A percentile compares a stretch with the other conserved stretches of the same genome.
Evolutionary conservation across 2,888 invertebrate species (phyloP).

Genomic region (Acrobasis suavella): DNA sequence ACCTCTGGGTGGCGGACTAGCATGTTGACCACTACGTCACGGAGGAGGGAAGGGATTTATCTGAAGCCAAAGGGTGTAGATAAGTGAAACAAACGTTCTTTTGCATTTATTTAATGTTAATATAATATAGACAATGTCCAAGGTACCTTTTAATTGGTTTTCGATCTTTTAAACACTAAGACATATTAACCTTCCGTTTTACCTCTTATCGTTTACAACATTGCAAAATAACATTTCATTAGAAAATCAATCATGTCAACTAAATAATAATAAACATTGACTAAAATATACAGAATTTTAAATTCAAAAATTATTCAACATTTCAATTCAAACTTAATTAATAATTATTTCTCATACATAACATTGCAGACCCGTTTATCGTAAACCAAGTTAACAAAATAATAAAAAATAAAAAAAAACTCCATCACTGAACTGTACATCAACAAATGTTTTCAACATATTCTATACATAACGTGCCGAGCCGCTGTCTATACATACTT

Average conservation of each 20-base stretch:
- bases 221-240: conserved; percentile 78
- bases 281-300: conserved; percentile 77
- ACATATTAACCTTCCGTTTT: conserved; percentile 72
- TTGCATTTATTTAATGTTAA: conserved; percentile 83
- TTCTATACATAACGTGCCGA: conserved; percentile 42
- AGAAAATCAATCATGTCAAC: conserved; percentile 70
- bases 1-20: too few relatives aligned
- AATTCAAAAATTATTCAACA: conserved; percentile 71
- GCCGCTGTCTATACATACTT: conserved; percentile 56
- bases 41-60: too few relatives aligned
- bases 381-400: conserved; percentile 78
- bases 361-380: conserved; percentile 79
- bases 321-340: conserved; percentile 72
- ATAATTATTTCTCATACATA: conserved; percentile 70
- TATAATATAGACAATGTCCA: conserved; percentile 83
- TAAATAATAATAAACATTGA: conserved; percentile 73
- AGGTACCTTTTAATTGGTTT: conserved; percentile 82
- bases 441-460: conserved; percentile 63
- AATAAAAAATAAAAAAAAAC: conserved; percentile 70
- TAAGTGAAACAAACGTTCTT: conserved; percentile 51
- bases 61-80: conserved; percentile 11
- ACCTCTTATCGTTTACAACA: conserved; percentile 73
- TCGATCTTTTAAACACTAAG: conserved; percentile 79
- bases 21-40: too few relatives aligned
- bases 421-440: conserved; percentile 66